phyloP scores from a whole-genome alignment of 2,888 invertebrate species.

The Hipparchia sbordonii region DNA sequence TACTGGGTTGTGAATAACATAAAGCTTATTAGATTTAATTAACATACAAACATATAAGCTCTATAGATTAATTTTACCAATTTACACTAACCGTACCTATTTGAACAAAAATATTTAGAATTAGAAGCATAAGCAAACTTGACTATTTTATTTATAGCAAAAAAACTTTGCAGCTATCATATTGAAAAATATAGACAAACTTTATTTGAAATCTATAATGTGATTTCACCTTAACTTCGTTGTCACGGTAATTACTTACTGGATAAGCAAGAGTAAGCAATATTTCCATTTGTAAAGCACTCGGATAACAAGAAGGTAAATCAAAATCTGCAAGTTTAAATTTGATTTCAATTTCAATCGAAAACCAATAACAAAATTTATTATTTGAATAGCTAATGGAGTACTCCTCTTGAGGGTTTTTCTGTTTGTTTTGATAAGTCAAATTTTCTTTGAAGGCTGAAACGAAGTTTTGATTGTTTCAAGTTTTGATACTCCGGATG shows the following conservation, averaged over 20 bases:
- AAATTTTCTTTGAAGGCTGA: constrained; percentile 13
- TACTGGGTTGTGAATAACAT: too few relatives aligned
- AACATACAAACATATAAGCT: too few relatives aligned
- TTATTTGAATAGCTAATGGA: constrained; percentile 22
- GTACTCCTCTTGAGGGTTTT: constrained; percentile 6
- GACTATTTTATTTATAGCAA: too few relatives aligned
- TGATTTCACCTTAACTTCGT: too few relatives aligned
- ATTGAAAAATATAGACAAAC: too few relatives aligned
- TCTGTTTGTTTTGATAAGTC: constrained; percentile 15
- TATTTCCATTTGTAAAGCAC: not conserved
- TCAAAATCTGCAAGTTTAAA: not conserved
- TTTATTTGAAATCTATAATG: too few relatives aligned
- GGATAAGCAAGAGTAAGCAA: not conserved
- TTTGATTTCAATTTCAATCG: constrained; percentile 7
- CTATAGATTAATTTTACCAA: too few relatives aligned
- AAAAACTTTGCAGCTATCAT: too few relatives aligned
- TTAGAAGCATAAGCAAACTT: too few relatives aligned
- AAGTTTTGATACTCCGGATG: constrained; percentile 12
- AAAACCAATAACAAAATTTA: constrained; percentile 14
- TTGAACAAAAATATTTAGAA: too few relatives aligned
- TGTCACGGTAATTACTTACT: not conserved
- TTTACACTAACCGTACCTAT: too few relatives aligned
- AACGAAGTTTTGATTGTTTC: constrained; percentile 15
- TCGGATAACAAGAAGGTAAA: not conserved
- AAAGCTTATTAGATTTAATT: too few relatives aligned